Evolutionary conservation across 1,140 invertebrate species (phyloP).

Genomic region (Drosophila lini): DNA sequence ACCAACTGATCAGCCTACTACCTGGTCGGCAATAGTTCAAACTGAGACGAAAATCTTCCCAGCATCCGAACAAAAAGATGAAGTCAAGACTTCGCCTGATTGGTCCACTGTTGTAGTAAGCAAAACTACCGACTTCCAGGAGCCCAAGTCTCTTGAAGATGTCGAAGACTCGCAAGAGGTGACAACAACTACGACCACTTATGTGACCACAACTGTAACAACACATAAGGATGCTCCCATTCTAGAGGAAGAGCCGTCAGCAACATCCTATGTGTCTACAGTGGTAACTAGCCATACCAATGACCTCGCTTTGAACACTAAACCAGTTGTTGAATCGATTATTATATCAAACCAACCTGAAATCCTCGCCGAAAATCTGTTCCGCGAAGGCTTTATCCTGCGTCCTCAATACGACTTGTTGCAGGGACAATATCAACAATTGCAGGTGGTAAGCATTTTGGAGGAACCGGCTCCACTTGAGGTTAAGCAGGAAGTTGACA

Average conservation of each 20-base stretch:
- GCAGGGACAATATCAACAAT: constrained; percentile 40
- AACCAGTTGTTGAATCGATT: constrained; percentile 2
- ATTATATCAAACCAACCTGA: constrained; percentile 6
- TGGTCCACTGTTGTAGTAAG: constrained; percentile 77
- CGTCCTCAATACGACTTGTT: constrained; percentile 35
- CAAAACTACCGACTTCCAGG: constrained; percentile 73
- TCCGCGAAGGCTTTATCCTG: constrained; percentile 20
- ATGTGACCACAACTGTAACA: constrained; percentile 76
- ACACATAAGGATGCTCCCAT: constrained; percentile 58
- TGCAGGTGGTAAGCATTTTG: constrained; percentile 17
- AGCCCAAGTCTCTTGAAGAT: constrained; percentile 57
- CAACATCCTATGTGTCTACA: constrained; percentile 70
- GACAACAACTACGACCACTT: constrained; percentile 60
- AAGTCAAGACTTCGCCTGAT: constrained; percentile 22
- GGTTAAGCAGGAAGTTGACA: constrained; percentile 15
- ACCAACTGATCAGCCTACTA: constrained; percentile 77
- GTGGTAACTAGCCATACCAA: constrained; percentile 58
- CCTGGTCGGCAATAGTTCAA: constrained; percentile 81
- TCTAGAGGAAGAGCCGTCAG: constrained; percentile 19
- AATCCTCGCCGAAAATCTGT: constrained; percentile 23
- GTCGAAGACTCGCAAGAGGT: constrained; percentile 17
- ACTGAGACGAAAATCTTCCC: constrained; percentile 72
- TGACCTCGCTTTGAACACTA: constrained; percentile 26
- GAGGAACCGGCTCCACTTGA: constrained; percentile 4
- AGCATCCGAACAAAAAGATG: constrained; percentile 26